Evolutionary conservation across 2,113 vertebrate species (phyloP).

Genomic region (Geothlypis trichas): DNA sequence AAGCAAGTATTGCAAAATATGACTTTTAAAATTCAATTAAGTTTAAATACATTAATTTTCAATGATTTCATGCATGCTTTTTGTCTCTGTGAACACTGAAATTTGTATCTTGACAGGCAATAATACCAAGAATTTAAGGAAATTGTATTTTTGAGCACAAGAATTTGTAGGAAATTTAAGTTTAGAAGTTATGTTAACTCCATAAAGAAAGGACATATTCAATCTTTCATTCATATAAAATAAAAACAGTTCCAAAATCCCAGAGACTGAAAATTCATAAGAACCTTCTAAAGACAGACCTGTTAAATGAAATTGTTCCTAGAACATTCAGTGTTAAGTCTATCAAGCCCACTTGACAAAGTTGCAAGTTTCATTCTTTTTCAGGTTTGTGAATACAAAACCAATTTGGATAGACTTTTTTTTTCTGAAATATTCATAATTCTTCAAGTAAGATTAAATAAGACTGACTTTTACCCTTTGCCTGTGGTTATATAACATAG

Average conservation of each 20-base stretch:
- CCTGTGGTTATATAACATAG: neutral
- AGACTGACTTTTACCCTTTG: neutral
- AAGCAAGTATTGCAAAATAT: conserved; percentile 12
- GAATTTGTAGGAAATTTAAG: neutral
- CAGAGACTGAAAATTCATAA: neutral
- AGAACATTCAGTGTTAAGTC: neutral
- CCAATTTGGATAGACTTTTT: neutral
- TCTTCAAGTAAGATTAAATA: neutral
- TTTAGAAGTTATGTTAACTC: neutral
- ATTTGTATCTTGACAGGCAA: neutral
- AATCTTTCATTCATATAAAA: neutral
- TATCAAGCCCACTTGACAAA: neutral
- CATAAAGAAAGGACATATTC: neutral
- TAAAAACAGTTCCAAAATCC: neutral
- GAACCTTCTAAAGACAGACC: neutral
- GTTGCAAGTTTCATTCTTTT: neutral
- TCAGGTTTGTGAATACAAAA: neutral
- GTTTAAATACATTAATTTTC: neutral
- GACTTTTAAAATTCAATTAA: neutral
- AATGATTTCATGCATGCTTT: neutral
- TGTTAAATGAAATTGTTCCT: neutral
- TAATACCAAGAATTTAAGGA: neutral
- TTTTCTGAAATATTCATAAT: neutral
- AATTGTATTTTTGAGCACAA: neutral
- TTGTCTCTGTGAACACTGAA: neutral